Percentiles rank a stretch among this genome's conserved stretches.
Conservation (phyloP, 1,140 invertebrate species). For the Periplaneta americana region DNA sequence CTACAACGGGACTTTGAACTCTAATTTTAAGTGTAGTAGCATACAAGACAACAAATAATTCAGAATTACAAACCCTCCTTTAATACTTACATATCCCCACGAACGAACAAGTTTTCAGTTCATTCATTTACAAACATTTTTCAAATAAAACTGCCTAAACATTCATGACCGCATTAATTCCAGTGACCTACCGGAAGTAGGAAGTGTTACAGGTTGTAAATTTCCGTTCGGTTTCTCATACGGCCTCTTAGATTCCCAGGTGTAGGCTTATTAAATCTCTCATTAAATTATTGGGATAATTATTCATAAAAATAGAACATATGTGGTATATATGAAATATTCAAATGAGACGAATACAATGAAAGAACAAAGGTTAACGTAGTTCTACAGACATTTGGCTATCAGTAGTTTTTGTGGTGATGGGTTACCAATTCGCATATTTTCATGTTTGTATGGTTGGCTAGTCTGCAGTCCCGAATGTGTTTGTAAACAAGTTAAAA, state of each 20-base stretch:
- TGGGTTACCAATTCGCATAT: background rate
- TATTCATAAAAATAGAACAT: background rate
- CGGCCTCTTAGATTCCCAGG: background rate
- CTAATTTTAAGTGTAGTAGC: background rate
- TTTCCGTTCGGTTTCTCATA: background rate
- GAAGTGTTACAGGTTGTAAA: constrained; percentile 12
- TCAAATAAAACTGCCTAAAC: background rate
- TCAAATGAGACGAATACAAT: background rate
- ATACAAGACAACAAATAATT: background rate
- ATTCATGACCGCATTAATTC: constrained; percentile 12
- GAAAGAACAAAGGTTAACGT: background rate
- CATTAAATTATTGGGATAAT: background rate
- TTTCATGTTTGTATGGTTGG: background rate
- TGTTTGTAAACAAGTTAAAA: background rate
- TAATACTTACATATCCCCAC: constrained; percentile 15
- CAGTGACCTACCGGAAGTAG: constrained; percentile 18
- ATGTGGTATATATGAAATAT: background rate
- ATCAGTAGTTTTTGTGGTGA: background rate
- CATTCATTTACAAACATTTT: constrained; percentile 10
- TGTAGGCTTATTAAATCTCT: background rate
- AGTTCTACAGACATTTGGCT: no score
- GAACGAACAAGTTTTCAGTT: background rate
- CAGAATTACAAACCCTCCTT: background rate
- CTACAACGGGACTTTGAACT: constrained; percentile 1
- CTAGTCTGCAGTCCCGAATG: background rate